phyloP scores from a whole-genome alignment of 1,140 invertebrate species.

The Pemphigus obesinymphae region DNA sequence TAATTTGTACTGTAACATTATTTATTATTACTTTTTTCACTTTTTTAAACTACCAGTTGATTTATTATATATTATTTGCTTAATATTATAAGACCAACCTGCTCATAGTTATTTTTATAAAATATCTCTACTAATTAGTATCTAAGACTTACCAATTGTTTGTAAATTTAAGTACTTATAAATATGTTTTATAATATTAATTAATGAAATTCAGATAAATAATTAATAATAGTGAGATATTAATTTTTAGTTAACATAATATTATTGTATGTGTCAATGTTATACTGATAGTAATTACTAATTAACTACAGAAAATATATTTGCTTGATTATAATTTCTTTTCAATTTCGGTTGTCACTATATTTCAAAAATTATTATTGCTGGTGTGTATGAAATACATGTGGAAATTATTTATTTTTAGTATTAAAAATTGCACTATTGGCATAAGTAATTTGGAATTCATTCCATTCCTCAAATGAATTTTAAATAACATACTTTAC shows the following conservation, averaged over 20 bases:
- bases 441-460: too few relatives aligned
- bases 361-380: too few relatives aligned
- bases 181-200: not conserved
- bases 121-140: not conserved
- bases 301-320: not conserved
- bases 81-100: not conserved
- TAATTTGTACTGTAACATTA: not conserved
- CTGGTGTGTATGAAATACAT: too few relatives aligned
- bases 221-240: not conserved
- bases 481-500: too few relatives aligned
- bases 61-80: not conserved
- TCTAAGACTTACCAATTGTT: conserved; percentile 1
- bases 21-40: not conserved
- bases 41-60: conserved; percentile 5
- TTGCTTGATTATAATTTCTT: not conserved
- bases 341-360: too few relatives aligned
- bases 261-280: not conserved
- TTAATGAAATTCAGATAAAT: not conserved
- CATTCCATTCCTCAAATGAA: too few relatives aligned
- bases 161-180: conserved; percentile 18
- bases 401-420: too few relatives aligned
- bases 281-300: not conserved
- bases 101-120: not conserved
- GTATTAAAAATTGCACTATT: too few relatives aligned
- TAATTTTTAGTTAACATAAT: conserved; percentile 1